Evolutionary conservation across 2,797 vertebrate genomes (phyloP), one percentile per base, ranked within the genome.

Genomic region (Sebastes jordani): DNA sequence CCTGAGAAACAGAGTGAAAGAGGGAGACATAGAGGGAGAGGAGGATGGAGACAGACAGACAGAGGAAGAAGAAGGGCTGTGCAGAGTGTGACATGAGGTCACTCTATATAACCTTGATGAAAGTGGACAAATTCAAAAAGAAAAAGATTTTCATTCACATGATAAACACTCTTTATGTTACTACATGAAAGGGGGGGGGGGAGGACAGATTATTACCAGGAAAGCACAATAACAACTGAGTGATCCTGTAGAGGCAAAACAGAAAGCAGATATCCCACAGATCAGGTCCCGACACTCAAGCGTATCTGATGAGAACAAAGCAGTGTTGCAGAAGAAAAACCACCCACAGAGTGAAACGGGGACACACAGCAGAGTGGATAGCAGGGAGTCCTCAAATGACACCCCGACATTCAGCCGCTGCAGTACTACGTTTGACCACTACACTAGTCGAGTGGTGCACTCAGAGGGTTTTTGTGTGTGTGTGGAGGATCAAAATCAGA

Each of bases 371-470:
- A 64, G 78, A 84, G 79, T 16, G 78, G 71, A 88, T 14, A 87
- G 80, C 66, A 69, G 74, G 27, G 74, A 92, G 88, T 90, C 91
- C 88, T 91, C 74, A 88, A 68, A 90, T 92, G 88, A 93, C 92
- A 89, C 86, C 83, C 79, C 66, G 11, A 81, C 22, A 73, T 7
- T 42, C 38, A 66, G 49, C 63, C 63, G 68, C 78, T 81, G 91
- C 84, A 89, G 82, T 89, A 75, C 90, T 42, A 1, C 9, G 27
- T 84, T 11, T 80, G 70, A 61, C 87, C 85, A 87, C 89, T 9
- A 52, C 71, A 2, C 42, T 6, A 29, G 76, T 67, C 23, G 9
- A 77, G 63, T 6, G 62, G 49, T 63, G 74, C 67, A 54, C 63
- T 79, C 52, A 13, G 49, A 54, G 78, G 32, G 62, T 11, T 7